Evolutionary conservation across 37 sponge, comb jelly and placozoan species (phyloP), one percentile per base, ranked within the genome.

Genomic region (Tethya wilhelma): DNA sequence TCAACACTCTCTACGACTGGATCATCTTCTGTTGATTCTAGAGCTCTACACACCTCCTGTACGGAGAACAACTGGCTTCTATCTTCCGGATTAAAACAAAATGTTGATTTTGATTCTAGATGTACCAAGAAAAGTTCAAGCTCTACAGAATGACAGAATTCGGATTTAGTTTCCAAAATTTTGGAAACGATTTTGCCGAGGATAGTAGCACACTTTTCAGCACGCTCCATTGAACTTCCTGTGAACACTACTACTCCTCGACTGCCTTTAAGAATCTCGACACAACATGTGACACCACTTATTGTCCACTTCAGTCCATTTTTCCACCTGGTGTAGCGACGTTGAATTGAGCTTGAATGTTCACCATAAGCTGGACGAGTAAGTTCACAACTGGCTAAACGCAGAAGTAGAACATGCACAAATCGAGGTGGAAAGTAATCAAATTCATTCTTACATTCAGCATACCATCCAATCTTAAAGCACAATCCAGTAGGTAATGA

Each of bases 271-370:
- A 58, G 46, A 38, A 84, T 38, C 36, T 84, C 84, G n/a, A 84
- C 76, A 30, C 28, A 25, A 5, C 67, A 64, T 34, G 74, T 76
- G 36, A 72, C 75, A 22, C 84, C 84, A 53, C 56, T 64, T 38
- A 45, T 74, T 20, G 45, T n/a, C 84, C 84, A 84, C 43, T 75
- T 67, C 55, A 83, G 63, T 29, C 84, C 84, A 74, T n/a, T 64
- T 57, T 74, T 84, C 84, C 84, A 84, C 67, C 65, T 33, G 20
- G 8, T 56, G 46, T 76, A 84, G 7, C 45, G 75, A 64, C 69
- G 75, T 20, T 11, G n/a, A 46, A 2, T 8, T 7, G 9, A 22
- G 22, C 4, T 33, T 29, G 30, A 28, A 3, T 78, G 45, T 44
- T 26, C 34, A 64, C 32, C 23, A 65, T 19, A 3, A 23, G 31